Conservation (phyloP, 2,113 vertebrate species). For the Hemiscyllium ocellatum region DNA sequence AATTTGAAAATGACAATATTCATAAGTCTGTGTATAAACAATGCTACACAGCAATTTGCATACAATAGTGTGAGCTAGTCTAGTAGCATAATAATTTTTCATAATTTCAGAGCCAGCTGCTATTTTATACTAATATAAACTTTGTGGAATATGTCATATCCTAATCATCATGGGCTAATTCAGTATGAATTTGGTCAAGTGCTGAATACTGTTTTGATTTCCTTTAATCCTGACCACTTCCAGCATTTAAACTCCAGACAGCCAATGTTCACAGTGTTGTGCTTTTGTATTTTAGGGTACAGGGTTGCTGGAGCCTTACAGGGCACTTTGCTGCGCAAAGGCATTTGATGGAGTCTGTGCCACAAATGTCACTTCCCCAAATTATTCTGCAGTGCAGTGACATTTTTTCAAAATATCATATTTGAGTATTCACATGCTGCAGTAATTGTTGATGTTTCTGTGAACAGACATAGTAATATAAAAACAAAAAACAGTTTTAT, state of each 20-base stretch:
- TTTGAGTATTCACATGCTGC: neutral
- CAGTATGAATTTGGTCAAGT: neutral
- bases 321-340: neutral
- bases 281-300: neutral
- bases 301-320: neutral
- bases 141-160: neutral
- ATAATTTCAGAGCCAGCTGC: neutral
- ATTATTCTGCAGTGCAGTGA: neutral
- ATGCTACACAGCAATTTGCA: neutral
- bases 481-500: neutral
- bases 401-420: neutral
- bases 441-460: neutral
- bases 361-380: neutral
- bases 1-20: neutral
- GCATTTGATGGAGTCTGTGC: neutral
- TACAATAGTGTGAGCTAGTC: neutral
- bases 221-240: neutral
- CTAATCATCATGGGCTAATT: neutral
- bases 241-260: neutral
- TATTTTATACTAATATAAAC: neutral
- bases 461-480: neutral
- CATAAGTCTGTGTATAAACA: neutral
- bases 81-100: neutral
- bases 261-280: neutral
- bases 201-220: neutral